Evolutionary conservation across 2,797 vertebrate genomes (phyloP), one percentile per base, ranked within the genome.

Genomic region (Brotula barbata): DNA sequence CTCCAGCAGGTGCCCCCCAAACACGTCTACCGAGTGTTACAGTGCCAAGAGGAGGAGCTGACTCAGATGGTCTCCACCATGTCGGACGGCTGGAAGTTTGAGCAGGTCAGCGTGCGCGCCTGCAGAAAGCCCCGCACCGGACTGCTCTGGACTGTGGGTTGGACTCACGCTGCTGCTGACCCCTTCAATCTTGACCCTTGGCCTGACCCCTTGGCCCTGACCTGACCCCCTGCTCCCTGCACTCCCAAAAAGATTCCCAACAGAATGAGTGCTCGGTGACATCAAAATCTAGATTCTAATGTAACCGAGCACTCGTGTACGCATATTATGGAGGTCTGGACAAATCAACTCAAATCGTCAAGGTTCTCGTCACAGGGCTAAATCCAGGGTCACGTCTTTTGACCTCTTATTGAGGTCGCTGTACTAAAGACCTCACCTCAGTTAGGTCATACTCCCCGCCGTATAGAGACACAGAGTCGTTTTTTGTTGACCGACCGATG

Each of bases 1-100:
- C 46, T 49, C 55, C 81, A 90, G 87, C 91, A 98, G 94, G 93
- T 94, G 65, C 95, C 96, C 41, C 94, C 95, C 59, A 98, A 99
- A 75, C 96, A 98, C 0, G 97, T 98, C 34, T 98, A 99, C 88
- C 88, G 97, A 43, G 97, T 99, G 76, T 84, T 99, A 59, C 96
- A 99, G 86, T 98, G 96, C 71, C 96, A 98, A 87, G 97, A 99
- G 81, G 96, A 98, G 80, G 96, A 99, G 83, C 91, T 99, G 58
- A 97, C 97, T 13, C 97, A 99, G 92, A 98, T 99, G 97, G 96
- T 99, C 64, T 98, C 97, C 84, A 98, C 97, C 3, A 99, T 98
- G 97, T 98, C 96, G 0, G 97, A 99, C n/a, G 96, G 96, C 90
- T 99, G 96, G 97, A 91, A 95, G 90, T 98, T 99, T 82, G 97